Evolutionary conservation across 2,113 vertebrate genomes (phyloP), one percentile per base, ranked within the genome.

Genomic region (Lagopus leucura): DNA sequence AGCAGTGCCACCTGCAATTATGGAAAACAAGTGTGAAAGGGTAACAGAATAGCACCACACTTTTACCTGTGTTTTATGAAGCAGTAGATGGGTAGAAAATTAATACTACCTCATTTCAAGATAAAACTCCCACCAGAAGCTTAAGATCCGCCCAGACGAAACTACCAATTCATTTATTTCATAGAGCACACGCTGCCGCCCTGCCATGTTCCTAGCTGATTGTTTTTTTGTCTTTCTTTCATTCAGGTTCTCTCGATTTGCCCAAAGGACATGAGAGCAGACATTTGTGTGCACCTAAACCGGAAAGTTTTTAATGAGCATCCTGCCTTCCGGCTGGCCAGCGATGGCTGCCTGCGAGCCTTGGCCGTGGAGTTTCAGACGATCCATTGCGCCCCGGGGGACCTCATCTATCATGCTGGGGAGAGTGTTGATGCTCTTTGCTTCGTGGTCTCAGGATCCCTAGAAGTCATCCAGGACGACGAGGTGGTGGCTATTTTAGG

Each of bases 401-500:
- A 99, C 97, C 98, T 99, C 96, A 99, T 99, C 97, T 99, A 99
- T 95, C 99, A 99, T 2, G 98, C 99, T 8, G 99, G 99, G 14
- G 99, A 99, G 92, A 99, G 98, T 0, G 99, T 99, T 4, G 99
- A 99, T 86, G 98, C 99, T 8, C 98, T 99, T 73, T 99, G 99
- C 97, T 99, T 99, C 52, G 99, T 99, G 52, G 99, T 99, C 96
- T 99, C 99, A 0, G 99, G 99, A 89, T 99, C 99, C 61, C 97
- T 99, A 88, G 99, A 99, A 97, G 99, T 99, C 97, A 99, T 99
- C 95, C 99, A 99, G 97, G 99, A 99, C 58, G 99, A 99, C 18
- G 99, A 99, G 96, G 99, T 99, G 97, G 99, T 99, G 89, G 99
- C 99, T 95, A 99, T 99, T 97, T 98, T 99, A 96, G 99, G 99